Percentiles rank a stretch among this genome's conserved stretches.
phyloP scores from a whole-genome alignment of 1,140 invertebrate species.

The Drosophila sproati region DNA sequence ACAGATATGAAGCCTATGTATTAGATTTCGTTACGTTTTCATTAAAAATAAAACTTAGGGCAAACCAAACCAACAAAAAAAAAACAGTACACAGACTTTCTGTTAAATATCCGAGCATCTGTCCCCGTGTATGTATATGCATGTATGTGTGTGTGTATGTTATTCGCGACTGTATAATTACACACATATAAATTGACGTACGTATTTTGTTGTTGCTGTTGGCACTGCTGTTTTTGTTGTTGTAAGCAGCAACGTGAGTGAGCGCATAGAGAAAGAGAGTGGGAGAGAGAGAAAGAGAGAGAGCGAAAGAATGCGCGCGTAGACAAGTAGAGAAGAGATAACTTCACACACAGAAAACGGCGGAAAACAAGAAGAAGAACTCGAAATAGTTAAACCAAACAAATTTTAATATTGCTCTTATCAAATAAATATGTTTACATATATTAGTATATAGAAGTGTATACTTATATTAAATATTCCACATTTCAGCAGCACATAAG shows the following conservation, averaged over 20 bases:
- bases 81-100: conserved; percentile 49
- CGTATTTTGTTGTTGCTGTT: conserved; percentile 37
- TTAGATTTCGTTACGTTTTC: conserved; percentile 78
- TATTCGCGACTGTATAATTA: conserved; percentile 74
- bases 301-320: conserved; percentile 58
- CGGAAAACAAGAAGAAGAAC: conserved; percentile 26
- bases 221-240: conserved; percentile 52
- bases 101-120: conserved; percentile 37
- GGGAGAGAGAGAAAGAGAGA: conserved; percentile 70
- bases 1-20: conserved; percentile 62
- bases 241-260: conserved; percentile 55
- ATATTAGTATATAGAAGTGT: conserved; percentile 34
- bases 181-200: conserved; percentile 40
- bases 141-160: conserved; percentile 40
- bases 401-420: conserved; percentile 36
- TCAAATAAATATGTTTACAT: conserved; percentile 31
- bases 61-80: conserved; percentile 26
- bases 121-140: conserved; percentile 10
- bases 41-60: conserved; percentile 77
- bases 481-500: conserved; percentile 62
- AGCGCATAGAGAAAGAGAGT: conserved; percentile 63
- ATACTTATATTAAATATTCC: conserved; percentile 35
- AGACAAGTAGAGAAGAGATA: conserved; percentile 38
- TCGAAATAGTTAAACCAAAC: conserved; percentile 17
- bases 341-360: conserved; percentile 29